Percentiles rank a stretch among this genome's conserved stretches.
Evolutionary conservation across 2,113 vertebrate species (phyloP).

Genomic region (Myotis yumanensis): DNA sequence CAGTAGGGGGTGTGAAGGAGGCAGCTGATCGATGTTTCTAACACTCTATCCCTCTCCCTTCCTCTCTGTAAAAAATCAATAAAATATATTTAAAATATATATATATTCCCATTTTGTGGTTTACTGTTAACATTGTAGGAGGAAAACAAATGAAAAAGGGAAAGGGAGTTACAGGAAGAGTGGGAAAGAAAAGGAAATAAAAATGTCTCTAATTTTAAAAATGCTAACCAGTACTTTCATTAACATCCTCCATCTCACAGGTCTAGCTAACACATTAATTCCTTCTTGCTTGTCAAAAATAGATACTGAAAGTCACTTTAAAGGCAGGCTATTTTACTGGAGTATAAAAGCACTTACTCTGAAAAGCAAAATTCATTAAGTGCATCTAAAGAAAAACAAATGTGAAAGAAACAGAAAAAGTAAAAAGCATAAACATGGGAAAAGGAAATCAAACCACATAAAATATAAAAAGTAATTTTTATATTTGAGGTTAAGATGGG

Average conservation of each 20-base stretch:
- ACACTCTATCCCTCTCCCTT: too few species aligned
- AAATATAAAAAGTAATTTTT: conserved; percentile 43
- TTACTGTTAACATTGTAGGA: conserved; percentile 14
- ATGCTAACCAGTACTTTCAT: conserved; percentile 37
- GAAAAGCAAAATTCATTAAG: conserved; percentile 44
- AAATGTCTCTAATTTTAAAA: conserved; percentile 42
- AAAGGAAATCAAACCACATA: not conserved
- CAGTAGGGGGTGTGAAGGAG: too few species aligned
- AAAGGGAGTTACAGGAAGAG: not conserved
- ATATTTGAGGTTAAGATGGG: conserved; percentile 6
- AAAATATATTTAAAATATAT: too few species aligned
- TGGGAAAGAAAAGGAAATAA: not conserved
- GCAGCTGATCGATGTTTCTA: too few species aligned
- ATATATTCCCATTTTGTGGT: not conserved
- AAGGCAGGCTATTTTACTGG: conserved; percentile 2
- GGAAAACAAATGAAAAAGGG: not conserved
- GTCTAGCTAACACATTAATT: conserved; percentile 35
- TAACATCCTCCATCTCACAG: not conserved
- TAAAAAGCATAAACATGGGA: conserved; percentile 7
- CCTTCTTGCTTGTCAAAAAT: conserved; percentile 33
- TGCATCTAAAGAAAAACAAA: conserved; percentile 32
- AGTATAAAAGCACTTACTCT: conserved; percentile 27
- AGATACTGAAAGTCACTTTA: conserved; percentile 16
- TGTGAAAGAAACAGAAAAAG: conserved; percentile 28
- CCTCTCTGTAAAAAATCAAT: too few species aligned